Evolutionary conservation across 2,797 vertebrate genomes (phyloP).

Genomic region (Myotis daubentonii): DNA sequence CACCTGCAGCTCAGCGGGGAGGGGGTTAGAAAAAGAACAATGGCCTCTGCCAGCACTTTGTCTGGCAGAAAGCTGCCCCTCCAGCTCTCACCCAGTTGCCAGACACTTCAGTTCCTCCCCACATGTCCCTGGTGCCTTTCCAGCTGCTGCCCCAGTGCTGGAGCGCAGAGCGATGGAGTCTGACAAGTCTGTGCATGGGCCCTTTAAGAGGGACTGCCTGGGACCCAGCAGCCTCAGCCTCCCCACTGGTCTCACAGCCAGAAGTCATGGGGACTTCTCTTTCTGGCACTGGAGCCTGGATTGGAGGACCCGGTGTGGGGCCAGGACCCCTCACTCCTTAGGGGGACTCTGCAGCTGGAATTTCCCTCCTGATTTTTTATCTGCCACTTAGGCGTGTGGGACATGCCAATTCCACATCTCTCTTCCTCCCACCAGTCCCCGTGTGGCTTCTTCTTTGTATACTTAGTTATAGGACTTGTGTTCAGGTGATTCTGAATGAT

Average conservation of each 20-base stretch:
- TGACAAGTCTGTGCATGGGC: neutral
- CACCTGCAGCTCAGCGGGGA: neutral
- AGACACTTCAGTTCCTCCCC: neutral
- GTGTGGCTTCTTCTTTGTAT: neutral
- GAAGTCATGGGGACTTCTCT: neutral
- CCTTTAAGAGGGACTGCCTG: neutral
- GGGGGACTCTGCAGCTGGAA: neutral
- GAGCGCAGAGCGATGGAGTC: neutral
- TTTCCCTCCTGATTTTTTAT: neutral
- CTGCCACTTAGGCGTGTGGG: neutral
- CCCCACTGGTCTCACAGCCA: neutral
- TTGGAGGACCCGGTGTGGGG: neutral
- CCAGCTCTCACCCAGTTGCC: neutral
- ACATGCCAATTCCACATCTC: neutral
- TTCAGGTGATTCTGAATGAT: neutral
- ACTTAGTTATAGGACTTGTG: neutral
- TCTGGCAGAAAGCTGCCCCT: neutral
- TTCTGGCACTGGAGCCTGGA: neutral
- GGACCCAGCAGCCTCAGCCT: neutral
- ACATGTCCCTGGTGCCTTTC: neutral
- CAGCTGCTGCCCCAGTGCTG: neutral
- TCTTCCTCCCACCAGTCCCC: neutral
- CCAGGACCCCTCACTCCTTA: neutral
- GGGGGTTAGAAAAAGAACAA: neutral
- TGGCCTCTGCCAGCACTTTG: neutral